A percentile compares a stretch with the other conserved stretches of the same genome.
These are phyloP conservation scores for Atherinosoma microstoma DNA, from an alignment of 2,797 vertebrate genomes.

Conservation along the genomic window DNA sequence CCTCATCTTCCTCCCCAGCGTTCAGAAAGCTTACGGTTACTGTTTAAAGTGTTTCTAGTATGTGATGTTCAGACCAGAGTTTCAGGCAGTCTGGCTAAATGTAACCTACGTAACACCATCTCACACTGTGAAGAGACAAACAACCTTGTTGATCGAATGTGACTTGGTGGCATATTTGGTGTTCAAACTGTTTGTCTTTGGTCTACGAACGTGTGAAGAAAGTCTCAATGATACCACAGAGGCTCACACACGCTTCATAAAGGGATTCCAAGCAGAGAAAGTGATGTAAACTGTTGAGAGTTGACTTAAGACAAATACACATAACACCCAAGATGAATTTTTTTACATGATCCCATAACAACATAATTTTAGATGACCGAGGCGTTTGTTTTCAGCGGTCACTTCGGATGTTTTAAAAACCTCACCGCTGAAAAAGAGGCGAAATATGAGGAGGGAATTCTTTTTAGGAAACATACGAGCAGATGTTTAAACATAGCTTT, in stretches of 20 bases:
- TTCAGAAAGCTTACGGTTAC: background rate
- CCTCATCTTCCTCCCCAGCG: background rate
- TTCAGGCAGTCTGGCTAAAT: background rate
- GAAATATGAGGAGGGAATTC: conserved; percentile 4
- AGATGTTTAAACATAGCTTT: conserved; percentile 63
- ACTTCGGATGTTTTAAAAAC: conserved; percentile 42
- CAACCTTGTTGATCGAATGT: conserved; percentile 8
- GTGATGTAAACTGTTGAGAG: conserved; percentile 11
- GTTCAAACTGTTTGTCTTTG: conserved; percentile 3
- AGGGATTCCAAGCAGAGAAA: too few species aligned
- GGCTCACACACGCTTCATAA: background rate
- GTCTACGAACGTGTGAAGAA: conserved; percentile 10
- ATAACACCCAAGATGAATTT: conserved; percentile 35
- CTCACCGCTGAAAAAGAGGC: conserved; percentile 26
- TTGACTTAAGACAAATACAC: conserved; percentile 18
- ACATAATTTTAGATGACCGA: conserved; percentile 38
- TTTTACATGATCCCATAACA: conserved; percentile 31
- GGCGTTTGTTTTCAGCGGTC: conserved; percentile 37
- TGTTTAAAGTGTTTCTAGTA: background rate
- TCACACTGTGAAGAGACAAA: conserved; percentile 18
- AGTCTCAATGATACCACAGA: background rate
- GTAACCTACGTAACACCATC: conserved; percentile 1
- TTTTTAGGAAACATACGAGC: conserved; percentile 30
- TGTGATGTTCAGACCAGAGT: background rate
- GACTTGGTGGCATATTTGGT: background rate